Evolutionary conservation across 2,888 invertebrate genomes (phyloP).

Genomic region (Perdita meconis): DNA sequence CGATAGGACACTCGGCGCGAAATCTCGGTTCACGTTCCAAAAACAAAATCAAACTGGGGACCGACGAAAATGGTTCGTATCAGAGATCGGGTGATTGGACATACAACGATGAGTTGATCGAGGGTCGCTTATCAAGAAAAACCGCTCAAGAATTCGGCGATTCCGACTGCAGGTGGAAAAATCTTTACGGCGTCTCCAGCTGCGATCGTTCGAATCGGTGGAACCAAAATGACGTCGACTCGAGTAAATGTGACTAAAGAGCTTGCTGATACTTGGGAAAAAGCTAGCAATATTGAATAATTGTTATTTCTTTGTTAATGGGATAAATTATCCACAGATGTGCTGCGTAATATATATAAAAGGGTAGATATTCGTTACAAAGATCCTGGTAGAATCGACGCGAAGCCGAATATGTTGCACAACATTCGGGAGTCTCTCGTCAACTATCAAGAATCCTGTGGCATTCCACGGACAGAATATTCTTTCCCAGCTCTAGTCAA

Average conservation of each 20-base stretch:
- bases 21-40: conserved; percentile 4
- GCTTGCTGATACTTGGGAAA: too few relatives aligned
- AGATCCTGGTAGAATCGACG: not conserved
- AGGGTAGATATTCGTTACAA: conserved; percentile 2
- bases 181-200: conserved; percentile 72
- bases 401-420: conserved; percentile 21
- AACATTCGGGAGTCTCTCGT: conserved; percentile 75
- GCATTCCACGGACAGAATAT: conserved; percentile 77
- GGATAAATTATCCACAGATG: conserved; percentile 10
- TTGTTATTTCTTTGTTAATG: conserved; percentile 12
- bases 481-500: conserved; percentile 75
- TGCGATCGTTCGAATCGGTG: conserved; percentile 17
- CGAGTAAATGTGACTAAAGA: conserved; percentile 23
- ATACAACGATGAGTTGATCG: conserved; percentile 31
- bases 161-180: conserved; percentile 71
- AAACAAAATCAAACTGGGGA: conserved; percentile 4
- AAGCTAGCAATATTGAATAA: conserved; percentile 1
- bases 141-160: conserved; percentile 5
- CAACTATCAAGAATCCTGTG: conserved; percentile 77
- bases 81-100: conserved; percentile 70
- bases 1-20: not conserved
- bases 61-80: not conserved
- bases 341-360: conserved; percentile 10
- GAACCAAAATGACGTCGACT: not conserved
- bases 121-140: not conserved